Percentiles rank a stretch among this genome's conserved stretches.
phyloP scores from a whole-genome alignment of 2,888 invertebrate genomes.

The Acanthosepion pharaonis region DNA sequence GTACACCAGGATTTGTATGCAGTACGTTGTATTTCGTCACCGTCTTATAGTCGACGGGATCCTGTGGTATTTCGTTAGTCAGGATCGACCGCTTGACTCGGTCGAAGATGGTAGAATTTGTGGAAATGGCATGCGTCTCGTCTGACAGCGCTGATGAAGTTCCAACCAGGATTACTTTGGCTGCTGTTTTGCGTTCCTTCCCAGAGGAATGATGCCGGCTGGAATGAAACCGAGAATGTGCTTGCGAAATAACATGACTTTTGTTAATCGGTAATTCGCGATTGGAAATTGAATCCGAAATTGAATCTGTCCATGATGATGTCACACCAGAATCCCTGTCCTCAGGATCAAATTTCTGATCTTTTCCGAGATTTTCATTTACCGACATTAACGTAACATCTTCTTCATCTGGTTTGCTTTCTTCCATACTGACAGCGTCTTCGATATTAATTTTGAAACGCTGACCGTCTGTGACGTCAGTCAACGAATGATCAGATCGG shows the following conservation, averaged over 20 bases:
- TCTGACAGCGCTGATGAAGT: not conserved
- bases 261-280: not conserved
- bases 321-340: not conserved
- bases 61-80: conserved; percentile 72
- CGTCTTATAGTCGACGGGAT: conserved; percentile 60
- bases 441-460: not conserved
- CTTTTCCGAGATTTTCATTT: not conserved
- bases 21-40: conserved; percentile 63
- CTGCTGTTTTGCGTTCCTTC: not conserved
- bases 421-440: not conserved
- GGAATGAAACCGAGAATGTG: not conserved
- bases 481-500: not conserved
- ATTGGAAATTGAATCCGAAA: not conserved
- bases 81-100: conserved; percentile 63
- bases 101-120: not conserved
- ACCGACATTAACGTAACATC: not conserved
- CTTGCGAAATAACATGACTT: not conserved
- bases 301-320: not conserved
- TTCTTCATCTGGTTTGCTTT: not conserved
- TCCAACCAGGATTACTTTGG: not conserved
- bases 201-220: not conserved
- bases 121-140: not conserved
- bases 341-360: not conserved
- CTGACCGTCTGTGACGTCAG: not conserved
- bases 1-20: conserved; percentile 69